Conservation (phyloP, 2,797 vertebrate species). For the Pangasius krempfi region DNA sequence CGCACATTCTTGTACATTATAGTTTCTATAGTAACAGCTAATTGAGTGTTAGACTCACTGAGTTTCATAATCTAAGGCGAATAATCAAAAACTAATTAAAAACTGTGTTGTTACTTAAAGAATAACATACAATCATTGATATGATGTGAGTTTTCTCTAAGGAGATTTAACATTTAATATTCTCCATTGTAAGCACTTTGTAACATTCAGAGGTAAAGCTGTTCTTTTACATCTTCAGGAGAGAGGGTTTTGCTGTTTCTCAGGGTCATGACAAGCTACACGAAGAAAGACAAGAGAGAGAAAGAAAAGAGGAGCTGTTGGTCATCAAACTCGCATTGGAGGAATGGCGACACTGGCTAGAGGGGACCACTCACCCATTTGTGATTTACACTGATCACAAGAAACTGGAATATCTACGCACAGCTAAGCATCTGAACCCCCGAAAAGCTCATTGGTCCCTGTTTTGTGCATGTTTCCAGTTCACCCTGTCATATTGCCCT, state of each 20-base stretch:
- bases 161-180: neutral
- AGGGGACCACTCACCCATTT: too few species aligned
- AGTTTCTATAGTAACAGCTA: neutral
- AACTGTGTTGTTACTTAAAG: neutral
- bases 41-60: neutral
- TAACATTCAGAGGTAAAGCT: neutral
- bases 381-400: too few species aligned
- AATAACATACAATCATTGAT: neutral
- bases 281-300: too few species aligned
- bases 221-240: neutral
- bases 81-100: neutral
- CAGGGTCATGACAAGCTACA: neutral
- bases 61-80: neutral
- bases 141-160: neutral
- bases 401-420: too few species aligned
- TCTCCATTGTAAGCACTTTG: neutral
- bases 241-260: neutral
- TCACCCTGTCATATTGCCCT: too few species aligned
- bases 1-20: neutral
- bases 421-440: too few species aligned
- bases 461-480: too few species aligned
- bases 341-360: too few species aligned
- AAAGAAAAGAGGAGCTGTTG: too few species aligned
- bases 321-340: too few species aligned
- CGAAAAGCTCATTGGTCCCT: too few species aligned